Percentiles rank a stretch among this genome's conserved stretches.
phyloP scores from a whole-genome alignment of 2,888 invertebrate genomes.

The Eledone cirrhosa region DNA sequence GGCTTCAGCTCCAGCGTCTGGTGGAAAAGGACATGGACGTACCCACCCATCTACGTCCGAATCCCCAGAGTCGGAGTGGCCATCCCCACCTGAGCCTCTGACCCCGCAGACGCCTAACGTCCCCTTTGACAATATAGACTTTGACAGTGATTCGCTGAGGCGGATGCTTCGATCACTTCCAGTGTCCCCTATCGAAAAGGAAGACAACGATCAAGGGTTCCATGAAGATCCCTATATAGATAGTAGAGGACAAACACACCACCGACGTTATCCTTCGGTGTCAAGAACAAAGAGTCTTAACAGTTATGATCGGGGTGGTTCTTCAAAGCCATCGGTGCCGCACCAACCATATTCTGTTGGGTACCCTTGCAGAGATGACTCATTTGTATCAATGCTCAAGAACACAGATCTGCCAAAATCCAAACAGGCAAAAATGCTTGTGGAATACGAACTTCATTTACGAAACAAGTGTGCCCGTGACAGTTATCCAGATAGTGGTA shows the following conservation, averaged over 20 bases:
- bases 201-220: slow-evolving; percentile 53
- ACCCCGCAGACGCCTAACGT: slow-evolving; percentile 56
- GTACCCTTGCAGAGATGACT: slow-evolving; percentile 28
- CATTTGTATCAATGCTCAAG: slow-evolving; percentile 31
- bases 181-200: slow-evolving; percentile 48
- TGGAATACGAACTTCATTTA: slow-evolving; percentile 54
- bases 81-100: slow-evolving; percentile 60
- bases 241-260: slow-evolving; percentile 25
- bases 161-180: slow-evolving; percentile 95
- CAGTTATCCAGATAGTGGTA: slow-evolving; percentile 63
- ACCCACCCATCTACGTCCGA: slow-evolving; percentile 65
- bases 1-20: slow-evolving; percentile 34
- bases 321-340: slow-evolving; percentile 11
- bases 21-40: slow-evolving; percentile 21
- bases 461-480: slow-evolving; percentile 52
- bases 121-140: slow-evolving; percentile 62
- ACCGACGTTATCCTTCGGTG: slow-evolving; percentile 33
- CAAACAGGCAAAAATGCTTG: slow-evolving; percentile 40
- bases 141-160: slow-evolving; percentile 88
- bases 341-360: slow-evolving; percentile 23
- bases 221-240: slow-evolving; percentile 46
- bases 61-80: slow-evolving; percentile 62
- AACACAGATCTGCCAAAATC: slow-evolving; percentile 37
- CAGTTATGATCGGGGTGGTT: slow-evolving; percentile 39
- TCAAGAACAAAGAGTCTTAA: slow-evolving; percentile 43